Evolutionary conservation across 2,797 vertebrate genomes (phyloP).

Genomic region (Nasua narica): DNA sequence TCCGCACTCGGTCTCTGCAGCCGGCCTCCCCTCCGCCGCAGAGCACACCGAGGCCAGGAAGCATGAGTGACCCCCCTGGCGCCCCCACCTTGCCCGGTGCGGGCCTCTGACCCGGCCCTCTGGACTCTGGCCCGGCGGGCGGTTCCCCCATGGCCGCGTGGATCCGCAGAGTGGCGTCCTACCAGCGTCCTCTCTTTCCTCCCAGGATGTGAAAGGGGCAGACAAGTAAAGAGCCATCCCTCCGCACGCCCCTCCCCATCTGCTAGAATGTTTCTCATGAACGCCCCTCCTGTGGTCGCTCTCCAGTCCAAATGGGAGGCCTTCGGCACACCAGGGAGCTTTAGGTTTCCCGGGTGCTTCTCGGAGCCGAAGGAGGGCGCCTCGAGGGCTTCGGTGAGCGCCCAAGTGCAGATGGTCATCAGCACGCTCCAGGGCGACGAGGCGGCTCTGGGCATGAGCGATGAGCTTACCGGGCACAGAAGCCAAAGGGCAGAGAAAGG

Average conservation of each 20-base stretch:
- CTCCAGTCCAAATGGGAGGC: conserved; percentile 94
- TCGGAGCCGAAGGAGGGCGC: conserved; percentile 88
- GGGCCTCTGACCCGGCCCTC: not conserved
- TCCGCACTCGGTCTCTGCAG: not conserved
- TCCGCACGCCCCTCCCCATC: conserved; percentile 70
- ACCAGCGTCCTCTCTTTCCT: not conserved
- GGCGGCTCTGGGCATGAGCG: conserved; percentile 89
- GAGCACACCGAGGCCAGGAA: not conserved
- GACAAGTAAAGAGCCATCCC: conserved; percentile 70
- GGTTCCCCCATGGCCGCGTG: rapidly evolving
- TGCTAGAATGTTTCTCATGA: conserved; percentile 99
- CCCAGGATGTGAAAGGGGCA: conserved; percentile 86
- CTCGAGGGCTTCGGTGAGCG: conserved; percentile 86
- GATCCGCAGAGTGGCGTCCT: rapidly evolving
- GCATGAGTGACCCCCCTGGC: not conserved
- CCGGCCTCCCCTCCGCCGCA: not conserved
- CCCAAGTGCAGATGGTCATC: conserved; percentile 95
- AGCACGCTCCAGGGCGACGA: conserved; percentile 91
- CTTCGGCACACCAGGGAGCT: conserved; percentile 88
- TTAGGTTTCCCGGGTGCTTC: conserved; percentile 91
- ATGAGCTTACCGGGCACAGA: conserved; percentile 84
- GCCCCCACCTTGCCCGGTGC: rapidly evolving
- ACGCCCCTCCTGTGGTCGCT: conserved; percentile 91
- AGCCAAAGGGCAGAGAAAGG: conserved; percentile 82
- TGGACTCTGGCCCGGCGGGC: not conserved